Evolutionary conservation across 2,797 vertebrate species (phyloP), one percentile per base, ranked within the genome.

Genomic region (Coregonus sp.): DNA sequence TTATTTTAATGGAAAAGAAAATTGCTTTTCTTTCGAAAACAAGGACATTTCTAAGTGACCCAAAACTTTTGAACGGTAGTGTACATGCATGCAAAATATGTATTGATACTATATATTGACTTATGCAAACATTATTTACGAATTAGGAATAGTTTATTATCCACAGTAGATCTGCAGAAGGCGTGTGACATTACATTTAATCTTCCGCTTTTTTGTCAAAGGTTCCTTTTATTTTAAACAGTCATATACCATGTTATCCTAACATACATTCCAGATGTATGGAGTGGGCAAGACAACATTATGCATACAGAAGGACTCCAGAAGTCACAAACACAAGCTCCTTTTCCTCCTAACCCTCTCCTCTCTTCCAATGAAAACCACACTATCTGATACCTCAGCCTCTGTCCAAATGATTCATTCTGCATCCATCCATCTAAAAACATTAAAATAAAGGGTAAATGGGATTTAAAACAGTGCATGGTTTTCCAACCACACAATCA

Each of bases 241-340:
- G 54, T 29, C 40, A 75, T 54, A 56, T 29, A 18, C 31, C 33
- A 18, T 61, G 72, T n/a, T 16, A 20, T 56, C 18, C 6, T 14
- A 16, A 56, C 11, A 59, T 29, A 5, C 67, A 50, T 31, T 31
- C 51, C 25, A 31, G 25, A 31, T 52, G 16, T 54, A 50, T 54
- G 25, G 16, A 52, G 47, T 16, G 50, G 59, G 25, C 25, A 63
- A 47, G 35, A 65, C 37, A 63, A 40, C 56, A 33, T 9, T 56
- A 29, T 72, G 81, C 52, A n/a, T 74, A 81, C 84, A 50, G 81
- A 73, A 77, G 78, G 78, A 83, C 78, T 88, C 81, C 86, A 89
- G 83, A 88, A 90, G 75, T 87, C 91, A 86, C 92, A 92, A 89
- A 89, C 87, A 87, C 90, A 90, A 86, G 87, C 86, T 88, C 88